Evolutionary conservation across 2,888 invertebrate species (phyloP).

Genomic region (Harmothoe impar): DNA sequence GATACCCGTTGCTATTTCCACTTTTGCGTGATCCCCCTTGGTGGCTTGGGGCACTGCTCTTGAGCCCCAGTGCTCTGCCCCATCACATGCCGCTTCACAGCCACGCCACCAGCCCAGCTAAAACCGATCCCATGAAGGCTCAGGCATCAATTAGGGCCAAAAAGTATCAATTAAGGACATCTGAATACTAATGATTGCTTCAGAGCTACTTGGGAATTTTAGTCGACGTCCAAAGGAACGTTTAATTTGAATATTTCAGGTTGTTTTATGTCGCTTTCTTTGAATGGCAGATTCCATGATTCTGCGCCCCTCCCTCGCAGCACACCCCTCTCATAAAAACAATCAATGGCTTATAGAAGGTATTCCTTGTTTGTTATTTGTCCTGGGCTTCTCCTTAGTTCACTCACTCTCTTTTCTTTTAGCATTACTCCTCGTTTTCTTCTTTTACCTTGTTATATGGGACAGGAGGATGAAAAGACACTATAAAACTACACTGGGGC

Average conservation of each 20-base stretch:
- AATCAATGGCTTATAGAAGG: neutral
- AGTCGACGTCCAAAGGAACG: neutral
- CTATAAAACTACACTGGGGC: constrained; percentile 10
- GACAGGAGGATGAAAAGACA: constrained; percentile 5
- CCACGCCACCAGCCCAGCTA: neutral
- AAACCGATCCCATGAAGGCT: neutral
- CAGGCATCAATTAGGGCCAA: neutral
- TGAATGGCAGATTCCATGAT: too few relatives aligned
- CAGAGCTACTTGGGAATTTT: neutral
- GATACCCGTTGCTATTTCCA: constrained; percentile 34
- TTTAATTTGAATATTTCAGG: constrained; percentile 43
- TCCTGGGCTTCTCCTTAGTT: neutral
- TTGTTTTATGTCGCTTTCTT: neutral
- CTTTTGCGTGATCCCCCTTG: neutral
- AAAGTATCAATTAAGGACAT: constrained; percentile 50
- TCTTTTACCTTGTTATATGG: neutral
- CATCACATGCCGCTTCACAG: neutral
- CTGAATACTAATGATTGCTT: constrained; percentile 30
- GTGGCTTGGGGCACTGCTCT: neutral
- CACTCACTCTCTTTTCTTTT: neutral
- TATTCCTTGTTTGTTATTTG: neutral
- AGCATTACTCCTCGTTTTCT: neutral
- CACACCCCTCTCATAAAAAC: neutral
- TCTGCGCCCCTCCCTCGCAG: neutral
- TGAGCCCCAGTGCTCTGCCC: neutral